Conservation (phyloP, 2,113 vertebrate species). For the Semicossyphus pulcher region DNA sequence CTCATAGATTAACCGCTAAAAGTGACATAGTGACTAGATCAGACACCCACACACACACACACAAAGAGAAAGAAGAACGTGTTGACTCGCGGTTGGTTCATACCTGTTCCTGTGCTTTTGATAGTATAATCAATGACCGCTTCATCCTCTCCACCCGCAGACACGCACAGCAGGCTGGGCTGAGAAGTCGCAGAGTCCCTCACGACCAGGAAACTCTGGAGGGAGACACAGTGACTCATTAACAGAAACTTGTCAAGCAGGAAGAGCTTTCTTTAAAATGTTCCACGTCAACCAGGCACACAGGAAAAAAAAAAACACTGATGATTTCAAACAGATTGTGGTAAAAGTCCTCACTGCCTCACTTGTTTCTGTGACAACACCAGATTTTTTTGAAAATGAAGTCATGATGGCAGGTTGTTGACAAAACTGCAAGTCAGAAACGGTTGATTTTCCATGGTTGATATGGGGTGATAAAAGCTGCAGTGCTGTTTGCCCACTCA, state of each 20-base stretch:
- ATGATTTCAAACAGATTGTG: background rate
- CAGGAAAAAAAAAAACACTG: background rate
- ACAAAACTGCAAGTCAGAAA: background rate
- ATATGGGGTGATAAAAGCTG: background rate
- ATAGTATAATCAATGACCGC: slow-evolving; percentile 57
- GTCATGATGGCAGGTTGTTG: background rate
- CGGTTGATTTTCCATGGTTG: background rate
- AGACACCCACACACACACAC: background rate
- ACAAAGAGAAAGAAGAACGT: background rate
- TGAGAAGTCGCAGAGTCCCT: slow-evolving; percentile 53
- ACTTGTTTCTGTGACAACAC: background rate
- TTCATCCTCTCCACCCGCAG: slow-evolving; percentile 55
- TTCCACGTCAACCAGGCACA: slow-evolving; percentile 3
- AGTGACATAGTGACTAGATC: background rate
- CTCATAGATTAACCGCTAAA: background rate
- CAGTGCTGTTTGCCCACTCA: background rate
- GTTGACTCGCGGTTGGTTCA: background rate
- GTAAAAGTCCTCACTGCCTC: background rate
- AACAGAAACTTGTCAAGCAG: slow-evolving; percentile 13
- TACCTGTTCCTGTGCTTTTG: slow-evolving; percentile 63
- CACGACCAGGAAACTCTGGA: slow-evolving; percentile 78
- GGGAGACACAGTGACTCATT: slow-evolving; percentile 57
- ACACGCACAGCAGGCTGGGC: slow-evolving; percentile 74
- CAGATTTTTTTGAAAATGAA: background rate
- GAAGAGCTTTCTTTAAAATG: background rate